Conservation (phyloP, 2,113 vertebrate genomes). For the Podarcis muralis region DNA sequence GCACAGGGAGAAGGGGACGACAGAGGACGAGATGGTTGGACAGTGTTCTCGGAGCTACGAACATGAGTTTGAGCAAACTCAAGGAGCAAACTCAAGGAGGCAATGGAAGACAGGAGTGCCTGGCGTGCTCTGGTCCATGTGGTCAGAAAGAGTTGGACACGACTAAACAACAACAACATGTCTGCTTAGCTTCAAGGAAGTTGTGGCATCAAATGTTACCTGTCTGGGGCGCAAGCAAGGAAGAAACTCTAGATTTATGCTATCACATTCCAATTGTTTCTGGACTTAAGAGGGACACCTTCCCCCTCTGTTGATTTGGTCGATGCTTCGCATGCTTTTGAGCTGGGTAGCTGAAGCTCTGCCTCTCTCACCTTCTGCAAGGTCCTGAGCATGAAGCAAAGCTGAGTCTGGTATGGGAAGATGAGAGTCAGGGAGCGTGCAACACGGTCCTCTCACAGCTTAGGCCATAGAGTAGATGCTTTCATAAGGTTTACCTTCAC, state of each 20-base stretch:
- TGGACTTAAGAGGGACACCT: background rate
- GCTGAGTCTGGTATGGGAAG: background rate
- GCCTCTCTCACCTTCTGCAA: background rate
- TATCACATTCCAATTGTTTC: background rate
- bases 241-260: background rate
- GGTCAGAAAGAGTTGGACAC: too few species aligned
- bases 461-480: too few species aligned
- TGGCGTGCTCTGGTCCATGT: too few species aligned
- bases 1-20: too few species aligned
- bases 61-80: too few species aligned
- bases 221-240: too few species aligned
- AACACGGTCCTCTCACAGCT: background rate
- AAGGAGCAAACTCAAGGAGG: too few species aligned
- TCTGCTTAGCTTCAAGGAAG: background rate
- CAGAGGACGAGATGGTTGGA: too few species aligned
- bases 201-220: background rate
- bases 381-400: background rate
- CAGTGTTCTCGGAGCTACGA: too few species aligned
- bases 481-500: too few species aligned
- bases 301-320: background rate
- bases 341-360: conserved; percentile 42
- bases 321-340: background rate
- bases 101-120: too few species aligned
- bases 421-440: background rate
- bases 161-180: background rate